These are phyloP conservation scores for Piscicola geometra DNA, from an alignment of 2,888 invertebrate genomes.

Conservation along the genomic window DNA sequence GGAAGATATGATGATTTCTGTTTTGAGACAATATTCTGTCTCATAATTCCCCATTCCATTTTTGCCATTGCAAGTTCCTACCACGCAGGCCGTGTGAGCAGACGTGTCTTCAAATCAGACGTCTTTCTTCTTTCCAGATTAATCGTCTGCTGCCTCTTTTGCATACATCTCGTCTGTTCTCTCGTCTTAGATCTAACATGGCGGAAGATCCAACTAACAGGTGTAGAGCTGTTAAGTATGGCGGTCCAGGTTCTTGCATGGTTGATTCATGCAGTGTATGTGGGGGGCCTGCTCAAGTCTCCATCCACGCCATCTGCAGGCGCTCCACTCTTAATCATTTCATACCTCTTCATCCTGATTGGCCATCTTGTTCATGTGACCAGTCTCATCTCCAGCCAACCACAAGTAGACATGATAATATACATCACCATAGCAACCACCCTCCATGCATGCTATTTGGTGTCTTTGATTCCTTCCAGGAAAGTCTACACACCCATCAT, in stretches of 20 bases:
- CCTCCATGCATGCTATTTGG: constrained; percentile 67
- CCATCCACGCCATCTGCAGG: constrained; percentile 67
- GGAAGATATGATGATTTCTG: constrained; percentile 60
- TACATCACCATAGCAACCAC: constrained; percentile 46
- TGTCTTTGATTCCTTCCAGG: constrained; percentile 73
- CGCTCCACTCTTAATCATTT: constrained; percentile 65
- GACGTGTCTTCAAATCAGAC: constrained; percentile 63
- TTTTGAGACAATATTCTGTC: constrained; percentile 74
- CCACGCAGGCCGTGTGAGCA: constrained; percentile 69
- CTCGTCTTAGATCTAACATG: constrained; percentile 56
- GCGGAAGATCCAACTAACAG: constrained; percentile 51
- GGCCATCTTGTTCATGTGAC: constrained; percentile 68
- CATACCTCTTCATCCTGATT: constrained; percentile 68
- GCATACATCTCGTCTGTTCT: constrained; percentile 67
- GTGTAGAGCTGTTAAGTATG: constrained; percentile 69
- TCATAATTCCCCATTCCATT: constrained; percentile 68
- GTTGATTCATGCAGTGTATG: constrained; percentile 75
- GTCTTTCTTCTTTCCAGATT: constrained; percentile 66
- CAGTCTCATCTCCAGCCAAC: constrained; percentile 60
- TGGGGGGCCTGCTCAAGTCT: constrained; percentile 63
- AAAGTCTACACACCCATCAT: no score
- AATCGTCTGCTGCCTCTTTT: constrained; percentile 64
- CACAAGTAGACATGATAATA: constrained; percentile 44
- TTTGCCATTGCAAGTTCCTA: constrained; percentile 75
- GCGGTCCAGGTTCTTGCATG: constrained; percentile 72